Evolutionary conservation across 2,888 invertebrate genomes (phyloP).

Genomic region (Schizaphis graminum): DNA sequence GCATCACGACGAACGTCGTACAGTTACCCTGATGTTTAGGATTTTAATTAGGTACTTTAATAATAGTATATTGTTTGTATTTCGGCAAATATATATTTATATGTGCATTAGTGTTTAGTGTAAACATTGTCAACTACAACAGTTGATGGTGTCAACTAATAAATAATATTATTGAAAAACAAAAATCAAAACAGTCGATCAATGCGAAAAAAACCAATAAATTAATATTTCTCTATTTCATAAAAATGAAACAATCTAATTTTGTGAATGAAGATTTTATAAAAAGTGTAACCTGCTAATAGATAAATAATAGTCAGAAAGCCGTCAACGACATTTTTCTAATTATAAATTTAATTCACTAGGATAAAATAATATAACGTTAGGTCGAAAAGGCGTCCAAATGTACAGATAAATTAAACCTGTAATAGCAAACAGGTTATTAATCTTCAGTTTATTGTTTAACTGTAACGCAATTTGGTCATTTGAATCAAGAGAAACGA

Average conservation of each 20-base stretch:
- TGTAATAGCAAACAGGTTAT: neutral
- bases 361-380: neutral
- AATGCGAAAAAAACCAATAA: neutral
- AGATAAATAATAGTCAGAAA: neutral
- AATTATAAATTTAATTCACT: neutral
- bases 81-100: neutral
- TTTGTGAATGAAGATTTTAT: neutral
- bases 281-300: neutral
- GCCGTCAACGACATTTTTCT: neutral
- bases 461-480: neutral
- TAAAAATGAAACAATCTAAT: neutral
- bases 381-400: neutral
- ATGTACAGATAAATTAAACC: neutral
- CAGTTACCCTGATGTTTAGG: neutral
- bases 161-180: neutral
- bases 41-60: neutral
- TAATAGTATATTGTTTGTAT: neutral
- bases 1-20: neutral
- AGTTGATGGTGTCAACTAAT: neutral
- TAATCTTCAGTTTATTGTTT: neutral
- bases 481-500: neutral
- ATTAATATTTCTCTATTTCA: neutral
- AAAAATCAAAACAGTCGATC: neutral
- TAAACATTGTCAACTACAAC: neutral
- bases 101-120: neutral